Evolutionary conservation across 2,888 invertebrate genomes (phyloP).

Genomic region (Thera obeliscata): DNA sequence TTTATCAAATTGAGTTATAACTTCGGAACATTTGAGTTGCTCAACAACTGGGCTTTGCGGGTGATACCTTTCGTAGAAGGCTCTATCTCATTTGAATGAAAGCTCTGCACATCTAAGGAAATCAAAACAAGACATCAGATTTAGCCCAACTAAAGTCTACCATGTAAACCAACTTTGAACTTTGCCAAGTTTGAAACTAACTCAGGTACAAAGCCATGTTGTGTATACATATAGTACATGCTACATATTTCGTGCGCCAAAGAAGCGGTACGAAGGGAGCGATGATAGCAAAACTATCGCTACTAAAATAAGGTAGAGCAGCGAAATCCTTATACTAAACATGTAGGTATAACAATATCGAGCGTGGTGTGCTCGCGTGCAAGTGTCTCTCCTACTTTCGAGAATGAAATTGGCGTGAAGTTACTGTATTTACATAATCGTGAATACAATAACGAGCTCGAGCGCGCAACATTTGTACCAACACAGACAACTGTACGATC

Average conservation of each 20-base stretch:
- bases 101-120: slow-evolving; percentile 6
- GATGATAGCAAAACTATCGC: background rate
- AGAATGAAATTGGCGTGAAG: slow-evolving; percentile 35
- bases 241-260: background rate
- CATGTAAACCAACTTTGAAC: background rate
- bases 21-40: slow-evolving; percentile 22
- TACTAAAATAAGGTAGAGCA: slow-evolving; percentile 3
- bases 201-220: background rate
- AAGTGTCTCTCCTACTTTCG: slow-evolving; percentile 29
- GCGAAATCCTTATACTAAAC: slow-evolving; percentile 10
- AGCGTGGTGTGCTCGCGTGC: slow-evolving; percentile 29
- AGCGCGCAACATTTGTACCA: slow-evolving; percentile 20
- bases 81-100: slow-evolving; percentile 9
- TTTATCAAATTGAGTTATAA: slow-evolving; percentile 31
- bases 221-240: background rate
- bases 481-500: slow-evolving; percentile 8
- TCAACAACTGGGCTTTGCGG: slow-evolving; percentile 8
- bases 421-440: slow-evolving; percentile 34
- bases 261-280: background rate
- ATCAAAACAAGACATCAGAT: slow-evolving; percentile 5
- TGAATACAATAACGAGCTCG: slow-evolving; percentile 30
- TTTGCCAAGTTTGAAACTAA: background rate
- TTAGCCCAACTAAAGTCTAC: background rate
- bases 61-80: slow-evolving; percentile 3
- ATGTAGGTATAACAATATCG: slow-evolving; percentile 21